Percentiles rank a stretch among this genome's conserved stretches.
phyloP scores from a whole-genome alignment of 2,113 vertebrate species.

The Herpailurus yagouaroundi region DNA sequence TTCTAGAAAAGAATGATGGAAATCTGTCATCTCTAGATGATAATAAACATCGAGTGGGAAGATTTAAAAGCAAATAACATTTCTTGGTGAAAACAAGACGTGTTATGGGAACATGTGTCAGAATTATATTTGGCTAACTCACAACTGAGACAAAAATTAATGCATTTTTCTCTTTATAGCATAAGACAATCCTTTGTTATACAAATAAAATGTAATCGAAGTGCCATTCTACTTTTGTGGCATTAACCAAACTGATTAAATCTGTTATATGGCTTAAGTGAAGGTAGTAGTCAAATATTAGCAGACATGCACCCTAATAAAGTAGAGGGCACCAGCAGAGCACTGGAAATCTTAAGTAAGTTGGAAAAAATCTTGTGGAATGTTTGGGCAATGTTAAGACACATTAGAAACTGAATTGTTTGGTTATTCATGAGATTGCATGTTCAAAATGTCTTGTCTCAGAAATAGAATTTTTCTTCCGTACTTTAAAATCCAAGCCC shows the following conservation, averaged over 20 bases:
- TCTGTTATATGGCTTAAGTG: neutral
- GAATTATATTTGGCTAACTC: neutral
- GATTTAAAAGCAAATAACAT: neutral
- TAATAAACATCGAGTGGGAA: neutral
- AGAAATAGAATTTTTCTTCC: neutral
- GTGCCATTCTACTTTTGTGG: constrained; percentile 16
- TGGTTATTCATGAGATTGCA: neutral
- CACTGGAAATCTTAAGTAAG: neutral
- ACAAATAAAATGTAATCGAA: constrained; percentile 18
- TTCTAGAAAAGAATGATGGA: neutral
- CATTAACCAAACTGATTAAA: constrained; percentile 1
- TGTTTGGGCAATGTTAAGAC: neutral
- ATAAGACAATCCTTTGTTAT: neutral
- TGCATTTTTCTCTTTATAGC: neutral
- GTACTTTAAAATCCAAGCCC: constrained; percentile 14
- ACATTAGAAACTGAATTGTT: neutral
- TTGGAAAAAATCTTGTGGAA: neutral
- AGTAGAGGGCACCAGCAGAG: neutral
- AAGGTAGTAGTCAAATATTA: neutral
- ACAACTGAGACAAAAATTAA: neutral
- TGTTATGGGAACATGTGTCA: neutral
- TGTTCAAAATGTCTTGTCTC: neutral
- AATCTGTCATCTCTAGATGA: neutral
- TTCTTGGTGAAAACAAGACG: neutral
- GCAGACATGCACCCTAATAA: neutral